Evolutionary conservation across 2,888 invertebrate species (phyloP).

Genomic region (Pollenia amentaria): DNA sequence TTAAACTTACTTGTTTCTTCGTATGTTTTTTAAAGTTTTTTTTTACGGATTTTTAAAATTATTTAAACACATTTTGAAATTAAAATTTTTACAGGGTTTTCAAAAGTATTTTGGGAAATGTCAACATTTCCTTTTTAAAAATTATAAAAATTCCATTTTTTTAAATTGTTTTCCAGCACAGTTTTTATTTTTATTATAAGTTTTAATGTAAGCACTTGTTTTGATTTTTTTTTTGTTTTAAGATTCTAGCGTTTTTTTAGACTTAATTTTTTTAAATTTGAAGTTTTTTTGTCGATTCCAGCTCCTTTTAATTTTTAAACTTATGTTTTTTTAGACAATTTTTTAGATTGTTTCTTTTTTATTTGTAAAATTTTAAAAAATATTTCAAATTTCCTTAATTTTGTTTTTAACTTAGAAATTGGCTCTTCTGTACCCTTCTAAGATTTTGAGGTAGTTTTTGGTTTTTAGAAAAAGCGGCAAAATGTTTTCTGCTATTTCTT

Average conservation of each 20-base stretch:
- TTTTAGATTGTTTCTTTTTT: slow-evolving; percentile 14
- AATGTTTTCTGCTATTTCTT: slow-evolving; percentile 35
- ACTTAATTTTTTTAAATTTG: background rate
- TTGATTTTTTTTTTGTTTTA: background rate
- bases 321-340: background rate
- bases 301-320: slow-evolving; percentile 8
- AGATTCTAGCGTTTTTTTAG: slow-evolving; percentile 11
- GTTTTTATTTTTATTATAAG: slow-evolving; percentile 8
- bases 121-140: slow-evolving; percentile 24
- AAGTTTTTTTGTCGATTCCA: background rate
- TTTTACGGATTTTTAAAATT: slow-evolving; percentile 39
- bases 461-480: background rate
- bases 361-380: slow-evolving; percentile 1
- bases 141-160: background rate
- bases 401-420: slow-evolving; percentile 34
- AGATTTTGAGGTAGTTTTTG: slow-evolving; percentile 53
- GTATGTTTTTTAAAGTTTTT: slow-evolving; percentile 12
- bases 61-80: slow-evolving; percentile 50
- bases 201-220: slow-evolving; percentile 5
- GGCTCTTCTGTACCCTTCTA: background rate
- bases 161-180: slow-evolving; percentile 8
- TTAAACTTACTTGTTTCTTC: slow-evolving; percentile 33
- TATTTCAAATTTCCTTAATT: slow-evolving; percentile 11
- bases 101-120: slow-evolving; percentile 4
- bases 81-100: background rate